A percentile compares a stretch with the other conserved stretches of the same genome.
phyloP scores from a whole-genome alignment of 2,113 vertebrate genomes.

The Menidia beryllina region DNA sequence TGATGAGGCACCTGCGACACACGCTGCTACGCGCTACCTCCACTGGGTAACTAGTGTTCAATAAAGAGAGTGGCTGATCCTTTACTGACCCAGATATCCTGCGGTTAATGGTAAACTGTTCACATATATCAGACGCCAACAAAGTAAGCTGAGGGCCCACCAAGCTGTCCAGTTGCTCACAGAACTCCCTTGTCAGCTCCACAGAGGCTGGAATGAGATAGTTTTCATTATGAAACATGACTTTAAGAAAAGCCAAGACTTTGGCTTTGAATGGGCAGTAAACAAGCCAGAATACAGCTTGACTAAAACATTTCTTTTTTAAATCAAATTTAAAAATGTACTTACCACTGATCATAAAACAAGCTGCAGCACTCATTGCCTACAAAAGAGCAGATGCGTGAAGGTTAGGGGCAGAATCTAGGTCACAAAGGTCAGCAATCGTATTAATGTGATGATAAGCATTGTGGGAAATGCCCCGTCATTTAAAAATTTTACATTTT shows the following conservation, averaged over 20 bases:
- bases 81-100: conserved; percentile 91
- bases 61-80: background rate
- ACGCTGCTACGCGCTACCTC: no score
- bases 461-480: conserved; percentile 31
- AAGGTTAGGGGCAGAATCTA: conserved; percentile 38
- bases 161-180: conserved; percentile 91
- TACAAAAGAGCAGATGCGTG: conserved; percentile 70
- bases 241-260: conserved; percentile 4
- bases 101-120: conserved; percentile 97
- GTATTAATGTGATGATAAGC: conserved; percentile 48
- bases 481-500: conserved; percentile 36
- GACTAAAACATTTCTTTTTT: background rate
- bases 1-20: no score
- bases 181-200: conserved; percentile 91
- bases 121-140: conserved; percentile 96
- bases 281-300: background rate
- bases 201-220: conserved; percentile 81
- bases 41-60: background rate
- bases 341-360: conserved; percentile 97
- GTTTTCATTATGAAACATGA: background rate
- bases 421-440: conserved; percentile 37
- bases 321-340: no score
- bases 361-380: conserved; percentile 98
- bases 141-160: conserved; percentile 97
- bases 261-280: background rate